Conservation (phyloP, 2,888 invertebrate genomes). For the Pandemis corylana region DNA sequence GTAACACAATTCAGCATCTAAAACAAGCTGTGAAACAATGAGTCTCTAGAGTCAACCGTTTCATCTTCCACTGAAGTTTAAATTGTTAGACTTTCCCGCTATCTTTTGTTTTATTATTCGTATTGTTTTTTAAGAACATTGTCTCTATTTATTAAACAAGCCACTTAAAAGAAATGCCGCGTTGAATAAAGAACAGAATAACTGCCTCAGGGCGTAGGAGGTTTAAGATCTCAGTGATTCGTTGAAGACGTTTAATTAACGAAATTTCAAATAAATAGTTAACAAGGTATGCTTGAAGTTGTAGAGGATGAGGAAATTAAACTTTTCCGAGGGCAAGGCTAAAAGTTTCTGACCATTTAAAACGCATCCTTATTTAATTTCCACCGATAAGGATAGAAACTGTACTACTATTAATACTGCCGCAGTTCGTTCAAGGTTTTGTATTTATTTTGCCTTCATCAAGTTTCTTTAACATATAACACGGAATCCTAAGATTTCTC, state of each 20-base stretch:
- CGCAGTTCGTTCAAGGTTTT: too few relatives aligned
- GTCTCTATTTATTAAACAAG: background rate
- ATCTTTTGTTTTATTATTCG: conserved; percentile 5
- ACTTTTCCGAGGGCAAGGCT: background rate
- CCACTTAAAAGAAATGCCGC: conserved; percentile 1
- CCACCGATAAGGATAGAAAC: background rate
- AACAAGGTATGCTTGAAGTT: background rate
- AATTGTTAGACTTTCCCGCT: background rate
- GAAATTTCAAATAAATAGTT: background rate
- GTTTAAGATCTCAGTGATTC: background rate
- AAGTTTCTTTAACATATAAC: too few relatives aligned
- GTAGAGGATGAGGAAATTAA: background rate
- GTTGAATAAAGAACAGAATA: conserved; percentile 8
- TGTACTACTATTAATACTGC: too few relatives aligned
- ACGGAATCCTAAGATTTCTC: too few relatives aligned
- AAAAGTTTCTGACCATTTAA: background rate
- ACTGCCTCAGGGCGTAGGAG: background rate
- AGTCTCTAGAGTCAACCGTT: background rate
- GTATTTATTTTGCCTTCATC: too few relatives aligned
- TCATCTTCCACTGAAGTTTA: conserved; percentile 2
- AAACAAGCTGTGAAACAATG: background rate
- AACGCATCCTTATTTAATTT: background rate
- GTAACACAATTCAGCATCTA: background rate
- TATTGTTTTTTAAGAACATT: conserved; percentile 8
- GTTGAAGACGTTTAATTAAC: background rate